A percentile compares a stretch with the other conserved stretches of the same genome.
Evolutionary conservation across 2,797 vertebrate genomes (phyloP).

Genomic region (Natrix natrix): DNA sequence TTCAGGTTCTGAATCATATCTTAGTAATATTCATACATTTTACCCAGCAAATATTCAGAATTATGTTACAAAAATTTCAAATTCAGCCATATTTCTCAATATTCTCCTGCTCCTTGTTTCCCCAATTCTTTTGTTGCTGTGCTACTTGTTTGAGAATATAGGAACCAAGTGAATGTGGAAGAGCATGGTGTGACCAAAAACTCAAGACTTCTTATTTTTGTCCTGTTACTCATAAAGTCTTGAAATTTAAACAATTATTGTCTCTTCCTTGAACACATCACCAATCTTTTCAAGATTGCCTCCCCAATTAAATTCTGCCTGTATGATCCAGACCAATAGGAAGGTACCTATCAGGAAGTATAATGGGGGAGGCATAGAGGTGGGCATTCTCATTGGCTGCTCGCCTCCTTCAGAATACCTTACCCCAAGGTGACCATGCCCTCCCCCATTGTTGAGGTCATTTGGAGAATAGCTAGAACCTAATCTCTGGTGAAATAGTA

Average conservation of each 20-base stretch:
- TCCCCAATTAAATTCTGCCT: neutral
- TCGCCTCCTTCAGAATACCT: neutral
- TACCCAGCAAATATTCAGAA: neutral
- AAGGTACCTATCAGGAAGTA: neutral
- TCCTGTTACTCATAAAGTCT: neutral
- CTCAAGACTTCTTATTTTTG: neutral
- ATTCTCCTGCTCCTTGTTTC: neutral
- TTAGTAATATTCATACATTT: neutral
- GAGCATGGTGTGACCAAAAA: neutral
- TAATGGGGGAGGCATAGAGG: neutral
- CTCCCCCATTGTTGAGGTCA: neutral
- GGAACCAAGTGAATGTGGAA: neutral
- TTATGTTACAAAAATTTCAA: neutral
- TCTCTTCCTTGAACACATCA: neutral
- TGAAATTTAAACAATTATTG: neutral
- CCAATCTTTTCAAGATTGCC: neutral
- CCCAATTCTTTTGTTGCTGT: neutral
- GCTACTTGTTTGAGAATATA: neutral
- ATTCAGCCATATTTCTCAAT: neutral
- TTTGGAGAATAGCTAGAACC: neutral
- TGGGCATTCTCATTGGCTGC: neutral
- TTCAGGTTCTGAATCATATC: neutral
- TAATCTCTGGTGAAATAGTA: neutral
- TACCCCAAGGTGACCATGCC: neutral
- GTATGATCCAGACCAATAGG: neutral